Base-by-base conservation (phyloP, 2,888 invertebrate genomes). In the Pollenia angustigena region DNA sequence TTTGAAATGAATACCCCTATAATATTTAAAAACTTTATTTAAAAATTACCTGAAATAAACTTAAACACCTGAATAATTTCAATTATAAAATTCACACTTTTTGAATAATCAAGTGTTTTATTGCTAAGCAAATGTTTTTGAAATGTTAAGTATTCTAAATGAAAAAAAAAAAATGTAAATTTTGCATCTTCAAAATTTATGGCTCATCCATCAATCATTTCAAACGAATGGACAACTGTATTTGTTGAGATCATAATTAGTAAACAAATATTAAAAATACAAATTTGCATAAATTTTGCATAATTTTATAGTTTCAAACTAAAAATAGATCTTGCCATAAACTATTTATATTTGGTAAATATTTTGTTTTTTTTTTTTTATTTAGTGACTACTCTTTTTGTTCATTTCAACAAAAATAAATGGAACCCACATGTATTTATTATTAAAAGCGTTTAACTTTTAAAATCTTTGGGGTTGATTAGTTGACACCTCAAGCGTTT, bases 401-500 rank as follows among this genome's bases (percentile, higher is more conserved):
- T 46, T 16, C 12, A 64, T 46, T 42, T 10, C 54, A 54, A 42
- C 18, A 71, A 16, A 54, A 40, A 66, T 46, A 4, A n/a, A 40
- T 68, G 14, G n/a, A 40, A 42, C 23, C 16, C 54, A 54, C 52
- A 54, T 42, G 54, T 42, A 16, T 56, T 32, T 32, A 32, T 32
- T 44, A 44, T 69, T 40, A 52, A 50, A 64, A 32, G 18, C 42
- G 42, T 52, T 76, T 42, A 56, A 68, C 44, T 64, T 10, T 58
- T 18, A 76, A 76, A 78, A 76, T 54, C 68, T 68, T 78, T 78
- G 14, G 32, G 58, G 56, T 58, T 32, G 54, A 68, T 58, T 56
- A 68, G 23, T 14, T 58, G 32, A 56, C 68, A 58, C 68, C 60
- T 71, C 60, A 69, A 42, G 50, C 58, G 14, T 60, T 50, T 66